A percentile compares a stretch with the other conserved stretches of the same genome.
Conservation (phyloP, 2,888 invertebrate genomes). For the Dascillus cervinus region DNA sequence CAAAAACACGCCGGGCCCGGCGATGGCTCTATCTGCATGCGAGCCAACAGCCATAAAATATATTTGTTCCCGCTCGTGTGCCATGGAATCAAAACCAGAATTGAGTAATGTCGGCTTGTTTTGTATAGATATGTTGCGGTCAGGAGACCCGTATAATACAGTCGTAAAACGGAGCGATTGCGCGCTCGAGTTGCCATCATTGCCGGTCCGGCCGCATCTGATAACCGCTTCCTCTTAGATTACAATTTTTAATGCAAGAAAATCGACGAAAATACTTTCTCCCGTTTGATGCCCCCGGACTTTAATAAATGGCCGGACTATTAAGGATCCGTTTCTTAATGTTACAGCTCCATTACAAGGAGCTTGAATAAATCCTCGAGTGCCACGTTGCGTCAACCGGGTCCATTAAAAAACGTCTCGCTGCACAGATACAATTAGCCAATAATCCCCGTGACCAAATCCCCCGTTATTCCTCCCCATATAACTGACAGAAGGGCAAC, state of each 20-base stretch:
- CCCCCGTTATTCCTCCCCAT: conserved; percentile 36
- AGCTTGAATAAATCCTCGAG: conserved; percentile 16
- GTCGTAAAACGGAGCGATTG: conserved; percentile 16
- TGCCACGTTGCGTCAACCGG: conserved; percentile 9
- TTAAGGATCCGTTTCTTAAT: conserved; percentile 15
- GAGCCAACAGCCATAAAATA: conserved; percentile 23
- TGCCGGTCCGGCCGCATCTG: conserved; percentile 9
- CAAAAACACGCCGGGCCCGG: conserved; percentile 38
- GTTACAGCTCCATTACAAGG: conserved; percentile 18
- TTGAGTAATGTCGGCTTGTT: conserved; percentile 21
- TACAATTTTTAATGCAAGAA: conserved; percentile 3
- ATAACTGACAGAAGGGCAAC: conserved; percentile 35
- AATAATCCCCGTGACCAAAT: conserved; percentile 35
- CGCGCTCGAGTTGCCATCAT: conserved; percentile 12
- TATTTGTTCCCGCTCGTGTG: conserved; percentile 21
- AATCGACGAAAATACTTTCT: conserved; percentile 1
- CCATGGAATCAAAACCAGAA: conserved; percentile 20
- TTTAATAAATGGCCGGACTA: conserved; percentile 5
- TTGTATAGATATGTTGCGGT: conserved; percentile 18
- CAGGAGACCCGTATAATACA: conserved; percentile 15
- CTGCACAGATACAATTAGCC: conserved; percentile 34
- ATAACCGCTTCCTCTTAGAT: conserved; percentile 10
- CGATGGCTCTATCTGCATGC: conserved; percentile 23
- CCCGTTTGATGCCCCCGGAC: conserved; percentile 2
- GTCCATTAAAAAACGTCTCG: conserved; percentile 31